These are phyloP conservation scores for Aramus guarauna DNA, from an alignment of 2,113 vertebrate genomes.

Conservation along the genomic window DNA sequence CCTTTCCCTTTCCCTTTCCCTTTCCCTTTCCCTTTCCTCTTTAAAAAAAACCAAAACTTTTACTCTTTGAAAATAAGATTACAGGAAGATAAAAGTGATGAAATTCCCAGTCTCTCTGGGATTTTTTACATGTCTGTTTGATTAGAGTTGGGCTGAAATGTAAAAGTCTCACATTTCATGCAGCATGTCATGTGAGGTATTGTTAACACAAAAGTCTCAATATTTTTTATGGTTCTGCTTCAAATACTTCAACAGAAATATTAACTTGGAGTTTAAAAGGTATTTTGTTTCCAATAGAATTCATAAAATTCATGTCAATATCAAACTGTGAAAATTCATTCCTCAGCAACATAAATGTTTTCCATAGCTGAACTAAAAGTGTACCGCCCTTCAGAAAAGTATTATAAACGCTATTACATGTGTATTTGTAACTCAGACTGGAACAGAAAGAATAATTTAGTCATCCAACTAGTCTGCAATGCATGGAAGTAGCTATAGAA, in stretches of 20 bases:
- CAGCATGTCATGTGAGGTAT: not conserved
- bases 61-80: not conserved
- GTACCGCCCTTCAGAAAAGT: not conserved
- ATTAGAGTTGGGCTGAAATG: not conserved
- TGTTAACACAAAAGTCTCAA: not conserved
- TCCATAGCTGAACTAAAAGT: not conserved
- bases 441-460: not conserved
- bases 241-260: not conserved
- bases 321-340: slow-evolving; percentile 7
- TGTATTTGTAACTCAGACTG: not conserved
- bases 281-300: not conserved
- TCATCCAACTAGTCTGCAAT: not conserved
- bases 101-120: not conserved
- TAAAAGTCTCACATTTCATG: not conserved
- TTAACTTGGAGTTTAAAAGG: not conserved
- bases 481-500: not conserved
- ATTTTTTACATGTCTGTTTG: not conserved
- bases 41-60: too few species aligned
- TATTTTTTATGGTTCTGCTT: not conserved
- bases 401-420: not conserved
- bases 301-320: not conserved
- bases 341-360: not conserved
- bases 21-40: too few species aligned
- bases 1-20: too few species aligned
- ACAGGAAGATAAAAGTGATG: not conserved